Percentiles rank a stretch among this genome's conserved stretches.
These are phyloP conservation scores for Chrysemys picta DNA, from an alignment of 2,113 vertebrate genomes.

Conservation along the genomic window DNA sequence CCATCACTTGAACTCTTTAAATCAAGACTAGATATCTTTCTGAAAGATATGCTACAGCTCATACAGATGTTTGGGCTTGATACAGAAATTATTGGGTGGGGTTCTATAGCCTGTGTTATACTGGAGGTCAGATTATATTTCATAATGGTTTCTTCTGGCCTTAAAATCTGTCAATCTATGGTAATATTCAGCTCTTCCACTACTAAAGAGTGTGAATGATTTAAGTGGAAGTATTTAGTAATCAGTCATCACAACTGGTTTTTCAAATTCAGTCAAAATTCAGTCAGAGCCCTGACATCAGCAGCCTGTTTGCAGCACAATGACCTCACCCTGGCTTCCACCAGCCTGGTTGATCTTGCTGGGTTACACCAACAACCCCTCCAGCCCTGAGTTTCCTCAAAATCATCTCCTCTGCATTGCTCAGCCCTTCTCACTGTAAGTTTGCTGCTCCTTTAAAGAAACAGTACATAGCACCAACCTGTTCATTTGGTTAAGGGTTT, in stretches of 20 bases:
- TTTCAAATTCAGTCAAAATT: background rate
- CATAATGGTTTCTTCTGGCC: background rate
- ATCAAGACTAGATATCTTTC: background rate
- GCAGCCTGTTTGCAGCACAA: too few relatives aligned
- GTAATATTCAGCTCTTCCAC: background rate
- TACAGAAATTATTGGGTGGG: background rate
- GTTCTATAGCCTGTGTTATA: accelerated
- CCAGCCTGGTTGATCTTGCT: too few relatives aligned
- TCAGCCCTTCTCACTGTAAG: too few relatives aligned
- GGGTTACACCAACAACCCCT: too few relatives aligned
- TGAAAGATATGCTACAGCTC: background rate
- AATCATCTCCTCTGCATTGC: too few relatives aligned
- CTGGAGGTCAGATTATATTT: background rate
- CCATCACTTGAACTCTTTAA: background rate
- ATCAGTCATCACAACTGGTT: background rate
- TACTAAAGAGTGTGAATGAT: background rate
- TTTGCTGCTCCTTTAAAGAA: too few relatives aligned
- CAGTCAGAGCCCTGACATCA: background rate
- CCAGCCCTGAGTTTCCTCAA: too few relatives aligned
- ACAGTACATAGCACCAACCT: too few relatives aligned
- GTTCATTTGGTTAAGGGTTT: too few relatives aligned
- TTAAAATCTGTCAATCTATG: background rate
- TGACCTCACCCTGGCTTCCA: too few relatives aligned
- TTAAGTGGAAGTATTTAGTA: background rate
- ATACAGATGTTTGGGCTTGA: background rate